Conservation (phyloP, 2,797 vertebrate genomes). For the Thaleichthys pacificus region DNA sequence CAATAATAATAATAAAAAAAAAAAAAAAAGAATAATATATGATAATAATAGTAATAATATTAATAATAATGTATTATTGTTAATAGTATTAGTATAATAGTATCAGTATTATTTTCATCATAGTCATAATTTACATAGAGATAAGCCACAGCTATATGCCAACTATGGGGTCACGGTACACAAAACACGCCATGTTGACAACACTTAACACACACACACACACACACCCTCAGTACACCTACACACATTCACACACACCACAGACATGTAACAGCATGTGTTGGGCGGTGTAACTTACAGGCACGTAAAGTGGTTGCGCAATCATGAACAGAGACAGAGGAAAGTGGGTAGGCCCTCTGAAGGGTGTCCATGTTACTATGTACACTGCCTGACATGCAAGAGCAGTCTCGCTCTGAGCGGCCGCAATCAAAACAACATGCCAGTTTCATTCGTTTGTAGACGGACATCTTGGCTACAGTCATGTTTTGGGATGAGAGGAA, state of each 20-base stretch:
- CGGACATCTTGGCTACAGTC: constrained; percentile 99
- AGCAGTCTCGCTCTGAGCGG: constrained; percentile 98
- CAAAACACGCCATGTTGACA: constrained; percentile 41
- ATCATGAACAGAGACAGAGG: constrained; percentile 99
- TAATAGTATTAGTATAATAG: constrained; percentile 25
- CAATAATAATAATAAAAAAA: not conserved
- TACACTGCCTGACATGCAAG: constrained; percentile 99
- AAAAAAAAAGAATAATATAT: constrained; percentile 34
- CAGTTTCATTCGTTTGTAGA: constrained; percentile 99
- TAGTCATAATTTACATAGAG: constrained; percentile 11
- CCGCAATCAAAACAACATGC: constrained; percentile 99
- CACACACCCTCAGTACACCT: constrained; percentile 53
- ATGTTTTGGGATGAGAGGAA: constrained; percentile 93
- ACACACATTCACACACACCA: constrained; percentile 72
- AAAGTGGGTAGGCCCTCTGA: constrained; percentile 99
- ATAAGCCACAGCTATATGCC: constrained; percentile 50
- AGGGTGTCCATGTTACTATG: constrained; percentile 99
- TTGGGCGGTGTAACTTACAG: constrained; percentile 97
- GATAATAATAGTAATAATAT: constrained; percentile 1
- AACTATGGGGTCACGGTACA: constrained; percentile 57
- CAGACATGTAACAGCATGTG: constrained; percentile 89
- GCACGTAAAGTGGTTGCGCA: constrained; percentile 99
- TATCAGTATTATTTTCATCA: constrained; percentile 10
- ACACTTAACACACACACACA: constrained; percentile 60
- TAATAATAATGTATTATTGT: constrained; percentile 21